These are phyloP conservation scores for Drosophila funebris DNA, from an alignment of 1,140 invertebrate species.

Conservation along the genomic window DNA sequence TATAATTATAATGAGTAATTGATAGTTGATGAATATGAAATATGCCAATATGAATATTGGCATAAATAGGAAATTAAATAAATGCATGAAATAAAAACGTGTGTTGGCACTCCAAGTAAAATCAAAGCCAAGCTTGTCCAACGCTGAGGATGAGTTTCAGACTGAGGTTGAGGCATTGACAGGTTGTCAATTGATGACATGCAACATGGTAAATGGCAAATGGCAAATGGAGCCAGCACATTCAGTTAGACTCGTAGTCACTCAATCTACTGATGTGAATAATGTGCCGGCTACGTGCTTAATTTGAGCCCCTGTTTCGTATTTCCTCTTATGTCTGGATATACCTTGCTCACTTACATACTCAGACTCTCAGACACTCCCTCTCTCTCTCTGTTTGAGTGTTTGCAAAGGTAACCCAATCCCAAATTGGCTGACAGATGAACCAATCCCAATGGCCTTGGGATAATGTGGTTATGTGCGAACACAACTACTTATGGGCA, in stretches of 20 bases:
- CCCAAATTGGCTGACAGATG: not conserved
- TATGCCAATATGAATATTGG: conserved; percentile 28
- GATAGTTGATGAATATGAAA: no score
- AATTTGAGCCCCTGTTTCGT: conserved; percentile 16
- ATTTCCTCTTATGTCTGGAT: not conserved
- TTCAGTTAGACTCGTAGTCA: not conserved
- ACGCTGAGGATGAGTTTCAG: not conserved
- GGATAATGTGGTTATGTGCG: conserved; percentile 24
- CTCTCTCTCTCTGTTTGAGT: not conserved
- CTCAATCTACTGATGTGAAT: conserved; percentile 37
- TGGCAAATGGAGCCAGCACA: conserved; percentile 17
- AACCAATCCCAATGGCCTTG: not conserved
- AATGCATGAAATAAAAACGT: conserved; percentile 37
- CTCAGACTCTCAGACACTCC: not conserved
- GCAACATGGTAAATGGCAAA: conserved; percentile 17
- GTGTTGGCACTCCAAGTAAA: not conserved
- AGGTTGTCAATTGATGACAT: conserved; percentile 53
- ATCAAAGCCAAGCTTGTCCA: conserved; percentile 1
- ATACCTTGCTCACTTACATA: no score
- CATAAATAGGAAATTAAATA: conserved; percentile 73
- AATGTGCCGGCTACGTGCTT: conserved; percentile 33
- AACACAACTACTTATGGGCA: not conserved
- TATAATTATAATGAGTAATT: no score
- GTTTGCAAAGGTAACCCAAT: not conserved
- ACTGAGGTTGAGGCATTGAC: conserved; percentile 26